Evolutionary conservation across 2,888 invertebrate species (phyloP), one percentile per base, ranked within the genome.

Genomic region (Melitaea athalia): DNA sequence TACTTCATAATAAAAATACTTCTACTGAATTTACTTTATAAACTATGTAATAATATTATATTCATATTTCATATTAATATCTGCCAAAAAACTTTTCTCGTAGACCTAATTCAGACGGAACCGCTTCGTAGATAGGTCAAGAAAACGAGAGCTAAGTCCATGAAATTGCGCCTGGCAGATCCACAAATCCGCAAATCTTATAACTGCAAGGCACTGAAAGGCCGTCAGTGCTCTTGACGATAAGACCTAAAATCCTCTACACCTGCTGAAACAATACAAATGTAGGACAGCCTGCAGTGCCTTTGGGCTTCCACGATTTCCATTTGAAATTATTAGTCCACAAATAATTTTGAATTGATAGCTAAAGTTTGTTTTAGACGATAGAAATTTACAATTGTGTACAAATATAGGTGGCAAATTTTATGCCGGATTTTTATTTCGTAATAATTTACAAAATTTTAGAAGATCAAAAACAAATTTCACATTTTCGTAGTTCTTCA

Each of bases 241-340:
- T 83, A 85, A 77, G 78, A 82, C 69, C 80, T 78, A 81, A 76
- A 84, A 79, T 85, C 79, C 79, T 81, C 70, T 74, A 77, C 78
- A 76, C 68, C 74, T 76, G 63, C 78, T 80, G 82, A 83, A 82
- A 85, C 81, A 82, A 81, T 74, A 76, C 71, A 72, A 74, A 91
- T 86, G 82, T 91, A 81, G 91, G 89, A 69, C 90, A 78, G 80
- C 75, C 88, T 87, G 91, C 91, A 91, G 83, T 91, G 91, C 73
- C 89, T 69, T 62, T 69, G 70, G 70, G 63, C 72, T 67, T 59
- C 70, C 63, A 70, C 64, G 43, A 68, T 70, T 72, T 63, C 52
- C 68, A 66, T 72, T 70, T 24, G 49, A 14, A 66, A 62, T 63
- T 38, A 38, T 68, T 63, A 63, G 55, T 45, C 64, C 38, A 24